phyloP scores from a whole-genome alignment of 1,140 invertebrate genomes.

The Drosophila littoralis region DNA sequence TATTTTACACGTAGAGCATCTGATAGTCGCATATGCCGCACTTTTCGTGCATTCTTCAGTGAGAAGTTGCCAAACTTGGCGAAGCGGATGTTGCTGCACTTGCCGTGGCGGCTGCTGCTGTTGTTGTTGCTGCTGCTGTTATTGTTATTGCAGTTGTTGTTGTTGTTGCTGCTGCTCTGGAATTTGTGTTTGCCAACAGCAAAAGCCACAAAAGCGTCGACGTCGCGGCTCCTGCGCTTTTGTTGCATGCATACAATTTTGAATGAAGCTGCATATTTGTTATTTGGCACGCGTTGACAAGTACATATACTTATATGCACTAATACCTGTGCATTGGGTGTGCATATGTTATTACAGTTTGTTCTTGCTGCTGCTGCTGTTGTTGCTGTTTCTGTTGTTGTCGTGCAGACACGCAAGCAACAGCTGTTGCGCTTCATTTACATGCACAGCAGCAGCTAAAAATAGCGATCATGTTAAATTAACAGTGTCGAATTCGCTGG shows the following conservation, averaged over 20 bases:
- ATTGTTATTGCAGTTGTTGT: not conserved
- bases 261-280: conserved; percentile 32
- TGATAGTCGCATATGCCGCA: not conserved
- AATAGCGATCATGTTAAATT: conserved; percentile 51
- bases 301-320: not conserved
- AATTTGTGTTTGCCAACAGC: conserved; percentile 54
- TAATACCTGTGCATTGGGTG: not conserved
- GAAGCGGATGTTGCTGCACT: conserved; percentile 49
- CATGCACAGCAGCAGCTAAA: conserved; percentile 31
- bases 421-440: conserved; percentile 48
- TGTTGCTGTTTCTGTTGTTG: conserved; percentile 10
- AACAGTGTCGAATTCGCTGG: conserved; percentile 7
- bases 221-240: not conserved
- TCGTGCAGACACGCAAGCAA: conserved; percentile 15
- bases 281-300: conserved; percentile 7
- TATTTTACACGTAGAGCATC: not conserved
- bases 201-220: conserved; percentile 33
- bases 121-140: conserved; percentile 2
- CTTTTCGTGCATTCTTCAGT: conserved; percentile 1
- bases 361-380: conserved; percentile 22
- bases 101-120: conserved; percentile 12
- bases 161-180: conserved; percentile 27
- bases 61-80: conserved; percentile 20
- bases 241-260: conserved; percentile 24
- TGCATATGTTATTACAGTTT: conserved; percentile 14